Evolutionary conservation across 37 sponge, comb jelly and placozoan genomes (phyloP), one percentile per base, ranked within the genome.

Genomic region (Spongia lamella): DNA sequence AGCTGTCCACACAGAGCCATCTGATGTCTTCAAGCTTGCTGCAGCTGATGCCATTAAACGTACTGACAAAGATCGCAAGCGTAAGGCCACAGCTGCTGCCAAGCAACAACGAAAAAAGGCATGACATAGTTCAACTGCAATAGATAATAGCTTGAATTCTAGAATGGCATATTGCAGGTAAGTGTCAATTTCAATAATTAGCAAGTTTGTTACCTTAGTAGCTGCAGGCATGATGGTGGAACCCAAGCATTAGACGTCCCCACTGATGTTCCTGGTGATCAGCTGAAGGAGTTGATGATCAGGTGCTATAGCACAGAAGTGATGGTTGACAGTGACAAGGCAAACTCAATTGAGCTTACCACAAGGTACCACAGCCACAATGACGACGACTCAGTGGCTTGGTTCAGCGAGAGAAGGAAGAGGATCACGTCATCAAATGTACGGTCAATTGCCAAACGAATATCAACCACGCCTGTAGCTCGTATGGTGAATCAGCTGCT

Each of bases 351-450:
- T 33, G 71, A 69, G 49, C 6, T 24, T 0, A 0, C 26, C 4
- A 70, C 80, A 1, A 19, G 61, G 14, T n/a, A 70, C 2, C 72
- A 80, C 53, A 6, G 51, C 7, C 70, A 56, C 0, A 29, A 29
- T 19, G n/a, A 7, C n/a, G 27, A n/a, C n/a, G n/a, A n/a, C n/a
- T n/a, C n/a, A n/a, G n/a, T n/a, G n/a, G n/a, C 39, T 1, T 79
- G 80, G 80, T 34, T 50, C 50, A 34, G 59, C 0, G 49, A 34
- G 30, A 36, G 77, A 27, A 5, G 24, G 2, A 3, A 39, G 0
- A 22, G 70, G 9, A 26, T 69, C 13, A 79, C 80, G 25, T 69
- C 80, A 6, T 68, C 69, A 35, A 56, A 34, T 31, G 67, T 79
- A 57, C 70, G 70, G 1, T 27, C 1, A 7, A 31, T 79, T 5